These are phyloP conservation scores for Lampris incognitus DNA, from an alignment of 2,113 vertebrate species.

Conservation along the genomic window DNA sequence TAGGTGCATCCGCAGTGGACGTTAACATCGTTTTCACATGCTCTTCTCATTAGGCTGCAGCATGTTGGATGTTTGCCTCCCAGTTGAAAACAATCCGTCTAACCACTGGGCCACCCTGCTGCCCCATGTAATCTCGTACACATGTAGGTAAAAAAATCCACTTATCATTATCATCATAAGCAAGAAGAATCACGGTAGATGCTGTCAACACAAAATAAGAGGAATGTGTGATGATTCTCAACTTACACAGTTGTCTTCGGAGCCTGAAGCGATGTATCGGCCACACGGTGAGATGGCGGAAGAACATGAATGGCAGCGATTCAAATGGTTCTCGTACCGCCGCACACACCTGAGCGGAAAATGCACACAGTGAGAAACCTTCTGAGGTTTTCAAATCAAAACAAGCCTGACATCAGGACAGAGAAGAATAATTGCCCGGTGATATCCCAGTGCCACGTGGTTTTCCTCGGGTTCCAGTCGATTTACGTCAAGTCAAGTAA, in stretches of 20 bases:
- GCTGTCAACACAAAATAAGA: neutral
- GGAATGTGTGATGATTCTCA: neutral
- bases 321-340: constrained; percentile 86
- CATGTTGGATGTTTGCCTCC: no score
- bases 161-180: neutral
- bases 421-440: constrained; percentile 11
- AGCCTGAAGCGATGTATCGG: constrained; percentile 86
- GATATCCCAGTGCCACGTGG: constrained; percentile 4
- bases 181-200: neutral
- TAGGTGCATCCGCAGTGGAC: no score
- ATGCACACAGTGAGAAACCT: constrained; percentile 18
- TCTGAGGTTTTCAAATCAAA: constrained; percentile 7
- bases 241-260: constrained; percentile 89
- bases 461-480: no score
- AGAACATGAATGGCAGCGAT: constrained; percentile 81
- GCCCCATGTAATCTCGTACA: no score
- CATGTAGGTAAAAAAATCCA: no score
- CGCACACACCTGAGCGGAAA: constrained; percentile 84
- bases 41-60: no score
- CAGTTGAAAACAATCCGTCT: no score
- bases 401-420: constrained; percentile 1
- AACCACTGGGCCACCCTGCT: no score
- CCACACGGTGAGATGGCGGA: constrained; percentile 89
- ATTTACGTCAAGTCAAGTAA: no score
- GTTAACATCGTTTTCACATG: no score